Evolutionary conservation across 2,797 vertebrate genomes (phyloP).

Genomic region (Borostomias antarcticus): DNA sequence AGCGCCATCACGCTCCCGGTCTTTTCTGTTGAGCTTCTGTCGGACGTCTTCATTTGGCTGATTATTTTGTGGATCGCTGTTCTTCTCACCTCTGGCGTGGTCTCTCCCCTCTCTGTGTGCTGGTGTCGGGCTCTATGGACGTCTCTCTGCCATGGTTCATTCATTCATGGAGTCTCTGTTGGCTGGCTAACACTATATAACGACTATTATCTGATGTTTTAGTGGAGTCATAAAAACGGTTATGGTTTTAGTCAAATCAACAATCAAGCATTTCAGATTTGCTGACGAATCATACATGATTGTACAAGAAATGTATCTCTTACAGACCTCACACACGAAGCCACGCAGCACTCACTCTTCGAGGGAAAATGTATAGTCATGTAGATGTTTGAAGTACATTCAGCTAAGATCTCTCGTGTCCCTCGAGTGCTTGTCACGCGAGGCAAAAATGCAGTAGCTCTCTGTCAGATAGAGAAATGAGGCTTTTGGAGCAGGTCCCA

Average conservation of each 20-base stretch:
- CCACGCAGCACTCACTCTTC: background rate
- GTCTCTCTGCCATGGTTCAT: slow-evolving; percentile 33
- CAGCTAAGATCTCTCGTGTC: slow-evolving; percentile 8
- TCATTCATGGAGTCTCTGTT: slow-evolving; percentile 32
- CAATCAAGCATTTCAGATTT: slow-evolving; percentile 18
- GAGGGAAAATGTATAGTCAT: background rate
- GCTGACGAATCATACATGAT: background rate
- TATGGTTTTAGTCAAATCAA: background rate
- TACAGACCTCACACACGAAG: background rate
- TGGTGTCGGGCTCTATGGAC: slow-evolving; percentile 39
- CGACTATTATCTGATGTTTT: slow-evolving; percentile 51
- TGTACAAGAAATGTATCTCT: no score
- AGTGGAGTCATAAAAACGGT: slow-evolving; percentile 9
- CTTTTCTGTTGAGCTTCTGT: slow-evolving; percentile 42
- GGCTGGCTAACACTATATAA: slow-evolving; percentile 14
- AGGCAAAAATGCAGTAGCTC: background rate
- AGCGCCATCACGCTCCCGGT: slow-evolving; percentile 42
- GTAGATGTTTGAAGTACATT: background rate
- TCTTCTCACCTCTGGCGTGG: slow-evolving; percentile 17
- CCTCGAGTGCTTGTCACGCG: no score
- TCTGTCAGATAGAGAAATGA: slow-evolving; percentile 33
- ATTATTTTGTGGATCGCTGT: slow-evolving; percentile 24
- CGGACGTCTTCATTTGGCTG: slow-evolving; percentile 41
- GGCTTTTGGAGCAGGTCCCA: slow-evolving; percentile 52
- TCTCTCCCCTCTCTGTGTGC: slow-evolving; percentile 30